phyloP scores from a whole-genome alignment of 2,797 vertebrate genomes.

The Coracias cyanogaster region DNA sequence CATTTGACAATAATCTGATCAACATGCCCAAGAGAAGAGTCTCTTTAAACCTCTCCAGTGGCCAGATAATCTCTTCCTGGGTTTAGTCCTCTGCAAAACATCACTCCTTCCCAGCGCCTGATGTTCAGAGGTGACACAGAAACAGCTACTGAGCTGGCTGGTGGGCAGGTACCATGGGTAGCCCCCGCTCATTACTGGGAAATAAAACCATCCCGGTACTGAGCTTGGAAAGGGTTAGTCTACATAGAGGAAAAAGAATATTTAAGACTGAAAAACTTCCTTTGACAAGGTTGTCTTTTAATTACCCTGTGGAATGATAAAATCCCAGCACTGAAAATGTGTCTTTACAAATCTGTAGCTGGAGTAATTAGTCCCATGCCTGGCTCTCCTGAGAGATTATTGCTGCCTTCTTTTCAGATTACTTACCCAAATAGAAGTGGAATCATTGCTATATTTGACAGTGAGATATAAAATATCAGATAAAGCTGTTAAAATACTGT shows the following conservation, averaged over 20 bases:
- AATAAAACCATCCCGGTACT: not conserved
- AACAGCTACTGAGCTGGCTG: not conserved
- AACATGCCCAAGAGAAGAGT: not conserved
- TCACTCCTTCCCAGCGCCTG: not conserved
- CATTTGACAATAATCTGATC: not conserved
- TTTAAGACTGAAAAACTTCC: slow-evolving; percentile 48
- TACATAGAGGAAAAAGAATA: not conserved
- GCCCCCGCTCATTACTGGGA: not conserved
- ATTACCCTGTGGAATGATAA: slow-evolving; percentile 70
- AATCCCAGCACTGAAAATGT: slow-evolving; percentile 67
- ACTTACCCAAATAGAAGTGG: slow-evolving; percentile 72
- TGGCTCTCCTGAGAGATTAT: slow-evolving; percentile 73
- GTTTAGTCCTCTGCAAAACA: not conserved
- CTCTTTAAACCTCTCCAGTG: not conserved
- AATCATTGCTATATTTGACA: slow-evolving; percentile 71
- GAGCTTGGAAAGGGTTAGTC: slow-evolving; percentile 34
- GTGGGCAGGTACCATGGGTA: not conserved
- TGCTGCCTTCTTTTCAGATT: slow-evolving; percentile 70
- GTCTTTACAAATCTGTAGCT: slow-evolving; percentile 71
- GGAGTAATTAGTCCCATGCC: slow-evolving; percentile 70
- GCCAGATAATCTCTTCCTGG: not conserved
- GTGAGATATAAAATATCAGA: slow-evolving; percentile 71
- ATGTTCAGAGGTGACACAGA: accelerated
- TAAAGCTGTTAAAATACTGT: slow-evolving; percentile 73
- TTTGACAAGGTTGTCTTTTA: slow-evolving; percentile 66